Evolutionary conservation across 37 sponge, comb jelly and placozoan species (phyloP), one percentile per base, ranked within the genome.

Genomic region (Cliona cf. orientalis): DNA sequence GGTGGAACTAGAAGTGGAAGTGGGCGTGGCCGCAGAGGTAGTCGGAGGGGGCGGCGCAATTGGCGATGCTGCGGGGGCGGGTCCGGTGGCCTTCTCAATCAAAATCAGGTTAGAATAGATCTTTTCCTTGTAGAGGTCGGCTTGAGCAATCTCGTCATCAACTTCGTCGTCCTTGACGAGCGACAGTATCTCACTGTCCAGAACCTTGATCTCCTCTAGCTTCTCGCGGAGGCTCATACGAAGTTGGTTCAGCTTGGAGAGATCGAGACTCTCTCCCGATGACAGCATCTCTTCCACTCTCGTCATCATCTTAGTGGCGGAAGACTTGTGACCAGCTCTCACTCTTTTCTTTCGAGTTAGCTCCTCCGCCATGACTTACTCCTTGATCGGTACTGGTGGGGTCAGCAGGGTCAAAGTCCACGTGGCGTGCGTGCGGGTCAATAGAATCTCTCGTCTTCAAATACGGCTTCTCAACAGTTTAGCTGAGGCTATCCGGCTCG

Each of bases 171-270:
- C 72, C 7, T 42, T 45, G 5, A 81, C 43, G 2, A 39, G 41
- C 3, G 37, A 23, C 72, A 81, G 73, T n/a, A 81, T 70, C 31
- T 72, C 72, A 55, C 22, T 62, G 39, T 81, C 82, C 19, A 81
- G 25, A n/a, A 61, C 33, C 72, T 71, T 81, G 7, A 81, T 40
- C 6, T 56, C 61, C 43, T 70, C 44, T 22, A 81, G 42, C 42
- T 81, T 81, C 82, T 81, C 82, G 62, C 71, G 32, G 33, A 81
- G 41, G 33, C 62, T 59, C 72, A 81, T 69, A 5, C 57, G 28
- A 22, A 68, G 26, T n/a, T 80, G 82, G n/a, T 38, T 33, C 32
- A 71, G 28, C 82, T 58, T 59, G 28, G 42, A 28, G 9, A 35
- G 40, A n/a, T 69, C 72, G 0, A 46, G 63, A 37, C 31, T 11